phyloP scores from a whole-genome alignment of 2,888 invertebrate genomes.

The Beris chalybata region DNA sequence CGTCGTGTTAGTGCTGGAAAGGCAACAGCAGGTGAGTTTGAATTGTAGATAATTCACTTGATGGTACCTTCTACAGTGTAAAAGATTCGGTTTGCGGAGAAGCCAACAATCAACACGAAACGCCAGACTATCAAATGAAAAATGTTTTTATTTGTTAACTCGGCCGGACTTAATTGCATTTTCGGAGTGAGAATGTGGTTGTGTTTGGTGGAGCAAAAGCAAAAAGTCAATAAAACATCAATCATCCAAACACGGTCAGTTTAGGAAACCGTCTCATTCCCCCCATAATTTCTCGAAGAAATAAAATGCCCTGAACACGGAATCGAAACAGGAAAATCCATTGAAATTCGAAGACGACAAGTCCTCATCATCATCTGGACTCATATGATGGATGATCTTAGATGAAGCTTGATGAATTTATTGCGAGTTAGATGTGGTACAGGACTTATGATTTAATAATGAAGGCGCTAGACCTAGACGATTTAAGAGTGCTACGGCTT shows the following conservation, averaged over 20 bases:
- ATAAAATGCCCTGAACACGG: neutral
- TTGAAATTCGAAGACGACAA: constrained; percentile 25
- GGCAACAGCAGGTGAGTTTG: too few species aligned
- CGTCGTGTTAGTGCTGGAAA: too few species aligned
- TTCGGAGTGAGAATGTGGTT: constrained; percentile 5
- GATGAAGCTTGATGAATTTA: constrained; percentile 19
- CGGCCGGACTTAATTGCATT: constrained; percentile 16
- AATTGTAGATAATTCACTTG: too few species aligned
- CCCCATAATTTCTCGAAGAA: constrained; percentile 22
- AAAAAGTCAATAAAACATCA: constrained; percentile 29
- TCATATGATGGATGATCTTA: constrained; percentile 12
- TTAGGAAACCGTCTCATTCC: constrained; percentile 9
- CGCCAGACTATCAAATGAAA: neutral
- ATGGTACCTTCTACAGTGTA: too few species aligned
- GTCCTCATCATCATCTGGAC: constrained; percentile 23
- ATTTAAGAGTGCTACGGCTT: too few species aligned
- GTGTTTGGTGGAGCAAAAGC: neutral
- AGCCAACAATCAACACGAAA: constrained; percentile 6
- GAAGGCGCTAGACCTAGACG: constrained; percentile 26
- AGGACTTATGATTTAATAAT: constrained; percentile 22
- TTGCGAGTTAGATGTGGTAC: constrained; percentile 8
- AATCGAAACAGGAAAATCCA: constrained; percentile 20
- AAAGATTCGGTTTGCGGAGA: too few species aligned
- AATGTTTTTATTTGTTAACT: constrained; percentile 18
- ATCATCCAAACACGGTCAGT: constrained; percentile 27